A percentile compares a stretch with the other conserved stretches of the same genome.
These are phyloP conservation scores for Lasiommata megera DNA, from an alignment of 2,888 invertebrate genomes.

Conservation along the genomic window DNA sequence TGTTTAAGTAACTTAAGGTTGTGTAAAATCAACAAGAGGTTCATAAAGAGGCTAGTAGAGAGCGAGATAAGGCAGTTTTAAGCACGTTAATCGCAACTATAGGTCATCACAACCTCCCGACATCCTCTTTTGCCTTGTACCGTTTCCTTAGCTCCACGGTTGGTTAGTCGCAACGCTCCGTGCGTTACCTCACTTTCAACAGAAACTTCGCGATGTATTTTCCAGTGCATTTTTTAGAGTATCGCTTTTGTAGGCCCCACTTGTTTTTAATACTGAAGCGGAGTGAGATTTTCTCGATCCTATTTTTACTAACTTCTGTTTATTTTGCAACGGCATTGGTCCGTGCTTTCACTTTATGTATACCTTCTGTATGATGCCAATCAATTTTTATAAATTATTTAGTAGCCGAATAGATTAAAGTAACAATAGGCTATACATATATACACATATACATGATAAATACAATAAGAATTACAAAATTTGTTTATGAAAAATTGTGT, in stretches of 20 bases:
- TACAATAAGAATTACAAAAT: no score
- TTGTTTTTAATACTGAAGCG: conserved; percentile 71
- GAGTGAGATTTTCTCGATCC: conserved; percentile 55
- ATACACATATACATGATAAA: no score
- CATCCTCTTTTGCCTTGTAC: conserved; percentile 37
- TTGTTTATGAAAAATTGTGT: no score
- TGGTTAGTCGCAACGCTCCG: conserved; percentile 76
- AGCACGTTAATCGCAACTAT: not conserved
- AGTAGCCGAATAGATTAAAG: no score
- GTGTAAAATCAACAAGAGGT: no score
- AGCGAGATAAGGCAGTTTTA: no score
- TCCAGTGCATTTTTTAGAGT: conserved; percentile 78
- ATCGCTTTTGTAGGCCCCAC: conserved; percentile 73
- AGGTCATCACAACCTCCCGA: not conserved
- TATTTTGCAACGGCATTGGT: conserved; percentile 21
- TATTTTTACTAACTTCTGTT: conserved; percentile 36
- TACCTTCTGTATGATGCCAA: no score
- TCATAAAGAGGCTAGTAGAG: no score
- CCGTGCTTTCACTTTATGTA: not conserved
- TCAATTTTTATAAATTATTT: no score
- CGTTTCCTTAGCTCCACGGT: conserved; percentile 65
- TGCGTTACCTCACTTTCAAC: conserved; percentile 78
- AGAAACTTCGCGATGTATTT: conserved; percentile 78
- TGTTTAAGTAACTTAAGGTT: no score
- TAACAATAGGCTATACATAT: no score